These are phyloP conservation scores for Chironomus tentans DNA, from an alignment of 2,888 invertebrate species.

Conservation along the genomic window DNA sequence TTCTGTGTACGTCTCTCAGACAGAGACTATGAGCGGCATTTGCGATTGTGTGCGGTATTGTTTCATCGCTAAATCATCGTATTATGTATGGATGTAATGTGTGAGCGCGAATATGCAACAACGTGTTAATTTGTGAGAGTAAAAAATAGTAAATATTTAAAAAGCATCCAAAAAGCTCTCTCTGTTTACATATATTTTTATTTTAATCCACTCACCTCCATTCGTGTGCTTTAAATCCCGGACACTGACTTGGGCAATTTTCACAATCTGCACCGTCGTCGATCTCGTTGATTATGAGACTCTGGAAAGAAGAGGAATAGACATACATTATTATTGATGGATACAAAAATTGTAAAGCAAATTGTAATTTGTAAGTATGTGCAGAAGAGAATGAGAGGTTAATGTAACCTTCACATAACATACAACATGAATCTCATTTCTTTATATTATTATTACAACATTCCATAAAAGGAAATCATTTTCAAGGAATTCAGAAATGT, in stretches of 20 bases:
- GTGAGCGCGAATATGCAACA: not conserved
- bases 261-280: conserved; percentile 75
- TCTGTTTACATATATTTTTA: conserved; percentile 1
- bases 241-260: conserved; percentile 70
- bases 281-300: conserved; percentile 74
- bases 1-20: not conserved
- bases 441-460: not conserved
- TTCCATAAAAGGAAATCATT: not conserved
- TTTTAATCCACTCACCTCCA: conserved; percentile 66
- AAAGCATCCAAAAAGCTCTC: not conserved
- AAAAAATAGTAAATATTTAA: not conserved
- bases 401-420: not conserved
- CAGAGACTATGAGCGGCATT: not conserved
- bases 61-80: no score
- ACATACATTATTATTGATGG: no score
- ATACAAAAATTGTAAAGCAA: no score
- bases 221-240: conserved; percentile 72
- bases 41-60: not conserved
- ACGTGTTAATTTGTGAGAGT: not conserved
- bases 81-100: not conserved
- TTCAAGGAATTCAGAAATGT: not conserved
- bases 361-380: not conserved
- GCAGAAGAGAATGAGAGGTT: not conserved
- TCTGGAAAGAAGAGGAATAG: conserved; percentile 50
- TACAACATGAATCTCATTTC: not conserved